phyloP scores from a whole-genome alignment of 2,888 invertebrate species.

The Nomada ruficornis region DNA sequence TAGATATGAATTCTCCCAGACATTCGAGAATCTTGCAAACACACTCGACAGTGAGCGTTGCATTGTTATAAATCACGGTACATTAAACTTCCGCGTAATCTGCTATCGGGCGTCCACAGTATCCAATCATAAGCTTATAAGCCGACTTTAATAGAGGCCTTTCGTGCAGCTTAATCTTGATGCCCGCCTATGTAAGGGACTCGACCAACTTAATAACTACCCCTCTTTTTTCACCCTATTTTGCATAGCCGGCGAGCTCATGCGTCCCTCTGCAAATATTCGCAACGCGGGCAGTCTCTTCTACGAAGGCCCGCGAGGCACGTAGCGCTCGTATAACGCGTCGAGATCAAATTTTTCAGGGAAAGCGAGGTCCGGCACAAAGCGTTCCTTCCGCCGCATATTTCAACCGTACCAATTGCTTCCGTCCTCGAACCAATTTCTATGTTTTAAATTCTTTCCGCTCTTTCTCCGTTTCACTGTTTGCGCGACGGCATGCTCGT shows the following conservation, averaged over 20 bases:
- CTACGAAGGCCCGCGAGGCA: conserved; percentile 34
- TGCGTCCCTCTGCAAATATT: conserved; percentile 52
- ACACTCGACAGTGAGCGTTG: not conserved
- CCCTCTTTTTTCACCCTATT: conserved; percentile 20
- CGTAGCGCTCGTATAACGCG: conserved; percentile 21
- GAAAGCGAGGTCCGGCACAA: conserved; percentile 11
- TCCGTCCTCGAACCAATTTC: not conserved
- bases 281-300: conserved; percentile 23
- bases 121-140: conserved; percentile 14
- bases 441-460: too few relatives aligned
- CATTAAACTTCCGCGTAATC: not conserved
- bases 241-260: conserved; percentile 43
- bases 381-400: not conserved
- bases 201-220: conserved; percentile 49
- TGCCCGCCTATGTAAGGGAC: conserved; percentile 10
- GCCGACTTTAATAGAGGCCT: conserved; percentile 49
- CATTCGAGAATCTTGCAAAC: not conserved
- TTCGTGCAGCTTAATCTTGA: conserved; percentile 49
- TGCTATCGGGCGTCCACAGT: conserved; percentile 13
- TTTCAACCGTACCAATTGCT: not conserved
- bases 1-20: not conserved
- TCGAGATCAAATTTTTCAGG: conserved; percentile 41
- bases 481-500: not conserved
- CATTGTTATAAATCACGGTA: conserved; percentile 11
- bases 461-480: not conserved